These are phyloP conservation scores for Cynaeus angustus DNA, from an alignment of 2,888 invertebrate species.

Conservation along the genomic window DNA sequence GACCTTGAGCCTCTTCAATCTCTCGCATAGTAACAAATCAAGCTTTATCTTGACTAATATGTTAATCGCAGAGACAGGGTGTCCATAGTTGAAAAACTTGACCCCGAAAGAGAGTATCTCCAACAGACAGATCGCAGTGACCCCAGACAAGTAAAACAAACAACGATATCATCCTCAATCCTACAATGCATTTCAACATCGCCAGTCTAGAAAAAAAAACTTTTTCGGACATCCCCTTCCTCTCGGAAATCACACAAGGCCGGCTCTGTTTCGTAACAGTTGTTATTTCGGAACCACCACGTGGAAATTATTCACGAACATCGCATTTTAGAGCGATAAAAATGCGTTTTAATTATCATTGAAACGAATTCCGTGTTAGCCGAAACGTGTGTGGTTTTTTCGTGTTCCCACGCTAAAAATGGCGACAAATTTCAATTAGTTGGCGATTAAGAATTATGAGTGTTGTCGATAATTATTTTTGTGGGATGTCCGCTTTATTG, in stretches of 20 bases:
- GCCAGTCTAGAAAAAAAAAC: not conserved
- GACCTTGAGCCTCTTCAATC: constrained; percentile 28
- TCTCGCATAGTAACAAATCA: constrained; percentile 51
- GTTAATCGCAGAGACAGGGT: constrained; percentile 57
- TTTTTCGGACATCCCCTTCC: constrained; percentile 3
- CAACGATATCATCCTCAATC: constrained; percentile 43
- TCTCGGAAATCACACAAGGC: constrained; percentile 15
- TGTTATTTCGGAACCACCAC: not conserved
- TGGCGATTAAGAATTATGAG: constrained; percentile 16
- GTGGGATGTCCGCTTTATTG: constrained; percentile 25
- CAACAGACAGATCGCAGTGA: constrained; percentile 55
- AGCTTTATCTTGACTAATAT: constrained; percentile 54
- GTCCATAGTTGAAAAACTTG: constrained; percentile 57
- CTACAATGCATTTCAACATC: constrained; percentile 37
- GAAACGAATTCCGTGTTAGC: not conserved
- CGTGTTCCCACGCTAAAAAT: constrained; percentile 28
- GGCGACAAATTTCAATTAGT: constrained; percentile 36
- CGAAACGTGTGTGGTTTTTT: constrained; percentile 14
- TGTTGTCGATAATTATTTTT: constrained; percentile 25
- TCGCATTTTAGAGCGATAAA: not conserved
- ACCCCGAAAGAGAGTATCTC: constrained; percentile 57
- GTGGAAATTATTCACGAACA: constrained; percentile 9
- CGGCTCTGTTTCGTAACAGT: no score
- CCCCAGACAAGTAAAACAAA: constrained; percentile 55
- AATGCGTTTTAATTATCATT: constrained; percentile 15